Evolutionary conservation across 2,113 vertebrate genomes (phyloP), one percentile per base, ranked within the genome.

Genomic region (human): DNA sequence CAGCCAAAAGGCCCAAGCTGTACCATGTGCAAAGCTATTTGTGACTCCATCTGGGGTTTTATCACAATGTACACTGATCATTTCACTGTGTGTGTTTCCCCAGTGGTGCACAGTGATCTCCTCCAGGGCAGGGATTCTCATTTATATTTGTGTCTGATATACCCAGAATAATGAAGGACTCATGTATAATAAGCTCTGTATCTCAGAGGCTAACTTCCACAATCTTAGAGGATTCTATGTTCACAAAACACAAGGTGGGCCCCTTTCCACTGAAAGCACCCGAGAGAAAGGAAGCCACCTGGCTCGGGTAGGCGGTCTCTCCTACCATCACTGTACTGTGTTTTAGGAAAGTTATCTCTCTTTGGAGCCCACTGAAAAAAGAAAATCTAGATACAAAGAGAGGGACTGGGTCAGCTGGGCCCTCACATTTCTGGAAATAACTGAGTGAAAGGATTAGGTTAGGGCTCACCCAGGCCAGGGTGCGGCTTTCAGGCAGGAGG

Each of bases 11-110:
- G 6, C 30, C 18, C 20, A 27, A 59, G 9, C 30, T 68, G 40
- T 25, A 52, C 48, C 5, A 35, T 0, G 1, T 3, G 16, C 5
- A 9, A 0, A 0, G 4, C 17, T 5, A 13, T 17, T 8, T 13
- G 2, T 32, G 8, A 25, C n/a, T 10, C 5, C 72, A n/a, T 6
- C 38, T 22, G 1, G 22, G 43, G 43, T 23, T 13, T 2, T 20
- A 0, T 8, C 38, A 6, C 52, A 5, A n/a, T 32, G 64, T 8
- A 13, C 43, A 6, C 83, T 50, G 18, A 82, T 27, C 13, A 25
- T 59, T 38, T 66, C 17, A 8, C 30, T 35, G 35, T 30, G 48
- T 27, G 22, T 30, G 3, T 40, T 4, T 18, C 32, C 40, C 11
- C 61, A 14, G 61, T 64, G 61, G 27, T 64, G 13, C 27, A 14